Percentiles rank a stretch among this genome's conserved stretches.
phyloP scores from a whole-genome alignment of 2,113 vertebrate species.

The Lichenostomus cassidix region DNA sequence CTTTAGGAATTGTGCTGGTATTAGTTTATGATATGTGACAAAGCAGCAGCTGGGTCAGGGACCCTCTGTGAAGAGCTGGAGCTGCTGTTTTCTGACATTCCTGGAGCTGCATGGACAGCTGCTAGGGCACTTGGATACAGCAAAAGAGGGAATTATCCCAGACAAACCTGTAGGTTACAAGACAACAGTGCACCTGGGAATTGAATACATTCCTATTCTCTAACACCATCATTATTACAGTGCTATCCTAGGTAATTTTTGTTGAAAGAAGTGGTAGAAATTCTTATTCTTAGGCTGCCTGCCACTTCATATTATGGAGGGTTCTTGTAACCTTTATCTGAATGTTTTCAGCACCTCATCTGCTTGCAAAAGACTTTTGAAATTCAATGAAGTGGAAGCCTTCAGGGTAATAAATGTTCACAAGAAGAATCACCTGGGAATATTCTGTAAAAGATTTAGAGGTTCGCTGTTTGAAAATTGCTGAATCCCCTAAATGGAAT shows the following conservation, averaged over 20 bases:
- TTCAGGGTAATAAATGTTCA: conserved; percentile 24
- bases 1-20: neutral
- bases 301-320: neutral
- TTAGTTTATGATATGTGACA: too few relatives aligned
- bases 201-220: neutral
- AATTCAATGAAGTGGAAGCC: conserved; percentile 25
- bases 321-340: conserved; percentile 46
- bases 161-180: neutral
- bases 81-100: neutral
- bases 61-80: neutral
- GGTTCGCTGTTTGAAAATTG: conserved; percentile 12
- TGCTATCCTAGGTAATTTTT: conserved; percentile 6
- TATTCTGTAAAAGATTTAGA: neutral
- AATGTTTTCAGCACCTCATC: conserved; percentile 19
- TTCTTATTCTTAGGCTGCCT: conserved; percentile 2
- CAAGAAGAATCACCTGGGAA: neutral
- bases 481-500: neutral
- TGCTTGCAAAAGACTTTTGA: conserved; percentile 26
- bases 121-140: neutral
- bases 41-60: neutral
- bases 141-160: neutral
- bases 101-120: neutral
- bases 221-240: neutral
- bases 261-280: neutral
- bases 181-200: neutral